Percentiles rank a stretch among this genome's conserved stretches.
These are phyloP conservation scores for Orbicella faveolata DNA, from an alignment of 64 coral and sea anemone genomes.

Conservation along the genomic window DNA sequence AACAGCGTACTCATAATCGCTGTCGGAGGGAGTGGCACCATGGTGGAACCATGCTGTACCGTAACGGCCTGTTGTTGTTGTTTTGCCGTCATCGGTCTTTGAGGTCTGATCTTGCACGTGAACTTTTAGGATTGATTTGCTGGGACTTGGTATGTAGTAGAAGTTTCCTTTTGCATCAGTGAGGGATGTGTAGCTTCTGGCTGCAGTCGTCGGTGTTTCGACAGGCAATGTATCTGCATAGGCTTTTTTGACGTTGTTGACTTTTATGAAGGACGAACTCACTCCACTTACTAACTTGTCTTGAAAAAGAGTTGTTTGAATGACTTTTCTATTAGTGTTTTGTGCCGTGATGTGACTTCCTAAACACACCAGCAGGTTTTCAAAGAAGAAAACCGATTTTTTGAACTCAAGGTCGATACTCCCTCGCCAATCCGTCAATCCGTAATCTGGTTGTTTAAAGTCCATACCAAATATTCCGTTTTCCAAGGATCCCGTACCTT, in stretches of 20 bases:
- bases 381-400: conserved; percentile 75
- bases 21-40: neutral
- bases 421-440: neutral
- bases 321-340: neutral
- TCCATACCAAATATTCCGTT: conserved; percentile 87
- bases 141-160: conserved; percentile 45
- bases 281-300: conserved; percentile 31
- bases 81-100: neutral
- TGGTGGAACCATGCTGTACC: conserved; percentile 53
- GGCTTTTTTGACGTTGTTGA: neutral
- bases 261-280: neutral
- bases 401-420: conserved; percentile 51
- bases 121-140: neutral
- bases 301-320: conserved; percentile 77
- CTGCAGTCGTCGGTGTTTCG: too few species aligned
- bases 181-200: neutral
- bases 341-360: conserved; percentile 55
- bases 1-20: conserved; percentile 5
- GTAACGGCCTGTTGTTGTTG: neutral
- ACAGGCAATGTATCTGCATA: too few species aligned
- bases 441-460: conserved; percentile 58
- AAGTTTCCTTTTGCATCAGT: conserved; percentile 46
- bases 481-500: neutral
- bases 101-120: neutral
- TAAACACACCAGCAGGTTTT: conserved; percentile 60